Percentiles rank a stretch among this genome's conserved stretches.
These are phyloP conservation scores for Meghimatium bilineatum DNA, from an alignment of 2,888 invertebrate species.

Conservation along the genomic window DNA sequence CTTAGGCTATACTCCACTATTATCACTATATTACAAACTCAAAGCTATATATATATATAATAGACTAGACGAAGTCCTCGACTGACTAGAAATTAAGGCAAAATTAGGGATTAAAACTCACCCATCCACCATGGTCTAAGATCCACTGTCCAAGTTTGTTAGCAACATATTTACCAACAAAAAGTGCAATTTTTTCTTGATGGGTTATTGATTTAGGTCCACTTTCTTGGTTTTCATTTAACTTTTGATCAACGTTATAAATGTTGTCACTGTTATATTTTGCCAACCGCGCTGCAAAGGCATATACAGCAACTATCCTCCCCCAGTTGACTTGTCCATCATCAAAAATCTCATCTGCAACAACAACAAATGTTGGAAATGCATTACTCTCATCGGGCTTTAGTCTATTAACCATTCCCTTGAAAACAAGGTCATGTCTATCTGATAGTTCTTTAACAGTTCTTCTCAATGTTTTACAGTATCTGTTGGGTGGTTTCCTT, in stretches of 20 bases:
- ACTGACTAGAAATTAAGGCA: too few relatives aligned
- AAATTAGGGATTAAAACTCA: slow-evolving; percentile 56
- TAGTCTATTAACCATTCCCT: slow-evolving; percentile 72
- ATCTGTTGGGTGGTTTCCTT: slow-evolving; percentile 65
- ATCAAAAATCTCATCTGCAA: slow-evolving; percentile 74
- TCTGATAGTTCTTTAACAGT: slow-evolving; percentile 72
- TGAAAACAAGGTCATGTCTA: slow-evolving; percentile 71
- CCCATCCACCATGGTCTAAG: slow-evolving; percentile 74
- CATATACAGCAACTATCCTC: slow-evolving; percentile 74
- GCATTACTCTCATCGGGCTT: slow-evolving; percentile 64
- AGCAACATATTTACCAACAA: slow-evolving; percentile 73
- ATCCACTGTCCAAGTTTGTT: slow-evolving; percentile 74
- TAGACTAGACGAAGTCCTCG: too few relatives aligned
- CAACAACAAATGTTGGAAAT: slow-evolving; percentile 69
- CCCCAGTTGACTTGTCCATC: slow-evolving; percentile 76
- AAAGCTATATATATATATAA: too few relatives aligned
- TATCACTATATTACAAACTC: too few relatives aligned
- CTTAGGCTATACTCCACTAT: too few relatives aligned
- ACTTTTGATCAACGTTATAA: slow-evolving; percentile 12
- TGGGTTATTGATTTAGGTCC: slow-evolving; percentile 27
- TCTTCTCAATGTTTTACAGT: slow-evolving; percentile 74
- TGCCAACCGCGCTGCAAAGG: slow-evolving; percentile 71
- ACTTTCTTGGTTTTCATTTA: neutral
- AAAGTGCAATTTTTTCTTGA: slow-evolving; percentile 66
- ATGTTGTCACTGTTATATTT: slow-evolving; percentile 54